Conservation (phyloP, 2,797 vertebrate genomes). For the Psittacula derbiana region DNA sequence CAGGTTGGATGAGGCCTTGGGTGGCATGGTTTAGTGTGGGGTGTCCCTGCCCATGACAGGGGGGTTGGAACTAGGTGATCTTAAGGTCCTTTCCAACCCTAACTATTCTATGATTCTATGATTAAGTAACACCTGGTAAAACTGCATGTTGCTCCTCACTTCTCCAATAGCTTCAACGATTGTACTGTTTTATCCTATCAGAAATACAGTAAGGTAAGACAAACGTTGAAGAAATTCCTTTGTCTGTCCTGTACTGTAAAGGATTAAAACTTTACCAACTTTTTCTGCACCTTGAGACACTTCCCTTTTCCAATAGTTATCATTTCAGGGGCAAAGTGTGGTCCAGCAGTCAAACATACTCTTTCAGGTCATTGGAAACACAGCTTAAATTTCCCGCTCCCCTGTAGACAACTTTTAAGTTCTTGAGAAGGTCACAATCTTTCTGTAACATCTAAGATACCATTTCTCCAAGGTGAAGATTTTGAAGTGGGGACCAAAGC, state of each 20-base stretch:
- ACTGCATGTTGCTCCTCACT: not conserved
- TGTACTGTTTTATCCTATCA: not conserved
- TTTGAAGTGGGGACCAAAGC: not conserved
- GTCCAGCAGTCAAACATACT: not conserved
- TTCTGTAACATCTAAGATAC: not conserved
- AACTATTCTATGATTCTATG: too few relatives aligned
- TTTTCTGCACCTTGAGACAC: not conserved
- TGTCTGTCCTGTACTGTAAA: not conserved
- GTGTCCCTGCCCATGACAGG: too few relatives aligned
- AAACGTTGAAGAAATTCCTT: not conserved
- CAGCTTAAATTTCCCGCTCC: not conserved
- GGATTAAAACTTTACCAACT: not conserved
- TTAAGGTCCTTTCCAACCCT: too few relatives aligned
- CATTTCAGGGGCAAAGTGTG: not conserved
- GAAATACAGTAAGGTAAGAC: not conserved
- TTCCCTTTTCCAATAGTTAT: not conserved
- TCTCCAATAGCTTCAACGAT: not conserved
- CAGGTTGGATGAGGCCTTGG: too few relatives aligned
- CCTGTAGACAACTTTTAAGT: not conserved
- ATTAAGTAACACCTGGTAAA: not conserved
- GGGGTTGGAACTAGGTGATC: too few relatives aligned
- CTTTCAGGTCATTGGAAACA: accelerated
- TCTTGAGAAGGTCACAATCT: not conserved
- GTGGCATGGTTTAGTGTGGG: too few relatives aligned
- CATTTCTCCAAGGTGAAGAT: not conserved